Evolutionary conservation across 2,113 vertebrate species (phyloP).

Genomic region (Oenanthe melanoleuca): DNA sequence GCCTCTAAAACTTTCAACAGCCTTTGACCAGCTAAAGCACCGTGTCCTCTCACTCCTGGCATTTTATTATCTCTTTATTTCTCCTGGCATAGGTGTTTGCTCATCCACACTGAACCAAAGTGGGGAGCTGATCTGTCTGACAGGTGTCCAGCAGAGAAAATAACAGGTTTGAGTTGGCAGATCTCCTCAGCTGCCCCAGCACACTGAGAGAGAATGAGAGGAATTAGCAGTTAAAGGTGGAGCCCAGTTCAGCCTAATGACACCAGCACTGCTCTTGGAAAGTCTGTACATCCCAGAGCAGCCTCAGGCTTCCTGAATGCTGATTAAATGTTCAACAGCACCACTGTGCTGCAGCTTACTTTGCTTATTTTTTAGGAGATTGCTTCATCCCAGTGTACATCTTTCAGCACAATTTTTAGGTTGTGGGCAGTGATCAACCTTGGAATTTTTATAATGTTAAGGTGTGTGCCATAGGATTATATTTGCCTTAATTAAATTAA

Average conservation of each 20-base stretch:
- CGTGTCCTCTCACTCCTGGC: background rate
- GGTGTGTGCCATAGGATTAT: background rate
- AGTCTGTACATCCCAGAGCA: background rate
- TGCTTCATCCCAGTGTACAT: background rate
- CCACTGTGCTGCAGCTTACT: background rate
- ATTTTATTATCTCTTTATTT: background rate
- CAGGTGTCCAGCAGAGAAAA: background rate
- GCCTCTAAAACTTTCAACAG: background rate
- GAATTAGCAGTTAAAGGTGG: background rate
- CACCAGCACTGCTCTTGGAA: background rate
- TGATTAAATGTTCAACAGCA: background rate
- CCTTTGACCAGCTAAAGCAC: background rate
- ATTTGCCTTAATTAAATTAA: background rate
- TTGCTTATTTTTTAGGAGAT: background rate
- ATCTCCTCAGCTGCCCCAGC: background rate
- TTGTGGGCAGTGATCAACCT: background rate
- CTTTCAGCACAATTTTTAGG: background rate
- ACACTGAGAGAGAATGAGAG: background rate
- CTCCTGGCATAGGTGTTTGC: background rate
- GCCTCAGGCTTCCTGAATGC: background rate
- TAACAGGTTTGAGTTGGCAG: background rate
- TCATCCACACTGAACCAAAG: background rate
- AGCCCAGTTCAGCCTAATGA: background rate
- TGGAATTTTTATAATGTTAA: background rate
- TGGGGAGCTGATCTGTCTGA: background rate